A percentile compares a stretch with the other conserved stretches of the same genome.
phyloP scores from a whole-genome alignment of 2,888 invertebrate species.

The Agapostemon virescens region DNA sequence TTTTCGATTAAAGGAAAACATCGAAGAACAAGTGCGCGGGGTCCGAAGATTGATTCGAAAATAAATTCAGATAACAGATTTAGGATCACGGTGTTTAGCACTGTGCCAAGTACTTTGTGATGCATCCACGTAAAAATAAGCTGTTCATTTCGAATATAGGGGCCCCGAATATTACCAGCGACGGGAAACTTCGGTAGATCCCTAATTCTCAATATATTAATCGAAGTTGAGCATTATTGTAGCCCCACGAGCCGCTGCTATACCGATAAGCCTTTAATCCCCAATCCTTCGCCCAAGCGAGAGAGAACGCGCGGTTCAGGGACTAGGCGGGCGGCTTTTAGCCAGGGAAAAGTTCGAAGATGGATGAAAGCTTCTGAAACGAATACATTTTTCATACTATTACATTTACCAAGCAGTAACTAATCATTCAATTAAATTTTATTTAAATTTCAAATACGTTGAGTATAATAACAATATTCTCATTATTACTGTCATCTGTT shows the following conservation, averaged over 20 bases:
- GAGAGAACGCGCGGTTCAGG: neutral
- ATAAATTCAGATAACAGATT: neutral
- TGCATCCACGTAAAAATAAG: conserved; percentile 34
- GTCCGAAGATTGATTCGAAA: conserved; percentile 32
- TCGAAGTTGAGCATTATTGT: conserved; percentile 51
- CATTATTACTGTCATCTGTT: no score
- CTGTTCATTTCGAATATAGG: conserved; percentile 37
- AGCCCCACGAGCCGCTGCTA: conserved; percentile 30
- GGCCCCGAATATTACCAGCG: conserved; percentile 29
- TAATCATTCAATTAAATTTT: neutral
- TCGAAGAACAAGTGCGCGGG: neutral
- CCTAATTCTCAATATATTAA: conserved; percentile 60
- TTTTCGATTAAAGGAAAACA: neutral
- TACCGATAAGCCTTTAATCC: conserved; percentile 57
- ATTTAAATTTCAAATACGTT: neutral
- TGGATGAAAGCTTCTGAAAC: neutral
- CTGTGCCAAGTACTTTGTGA: neutral
- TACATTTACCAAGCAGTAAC: neutral
- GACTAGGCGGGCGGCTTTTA: neutral
- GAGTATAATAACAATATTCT: no score
- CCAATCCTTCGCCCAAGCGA: conserved; percentile 31
- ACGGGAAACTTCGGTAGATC: conserved; percentile 35
- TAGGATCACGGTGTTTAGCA: conserved; percentile 7
- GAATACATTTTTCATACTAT: neutral
- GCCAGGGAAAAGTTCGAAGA: conserved; percentile 13